Evolutionary conservation across 2,113 vertebrate species (phyloP).

Genomic region (Cryptotis parvus): DNA sequence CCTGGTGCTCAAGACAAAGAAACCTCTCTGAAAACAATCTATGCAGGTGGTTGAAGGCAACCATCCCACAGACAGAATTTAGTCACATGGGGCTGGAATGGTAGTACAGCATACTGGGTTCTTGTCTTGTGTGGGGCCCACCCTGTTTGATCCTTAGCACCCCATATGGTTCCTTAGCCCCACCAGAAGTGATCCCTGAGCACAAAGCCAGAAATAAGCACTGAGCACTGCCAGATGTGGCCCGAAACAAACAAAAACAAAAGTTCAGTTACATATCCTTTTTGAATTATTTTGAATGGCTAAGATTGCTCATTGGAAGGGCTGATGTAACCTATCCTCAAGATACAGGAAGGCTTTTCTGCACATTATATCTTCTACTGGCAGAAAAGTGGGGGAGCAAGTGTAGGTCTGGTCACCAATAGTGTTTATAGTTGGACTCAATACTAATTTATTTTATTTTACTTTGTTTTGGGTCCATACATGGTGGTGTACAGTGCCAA

Average conservation of each 20-base stretch:
- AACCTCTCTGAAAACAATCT: neutral
- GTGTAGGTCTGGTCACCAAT: neutral
- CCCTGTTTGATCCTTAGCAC: no score
- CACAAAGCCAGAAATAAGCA: no score
- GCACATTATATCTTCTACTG: conserved; percentile 2
- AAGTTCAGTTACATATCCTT: conserved; percentile 37
- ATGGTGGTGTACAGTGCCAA: no score
- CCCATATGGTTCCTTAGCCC: no score
- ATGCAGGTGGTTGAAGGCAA: neutral
- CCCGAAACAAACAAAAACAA: no score
- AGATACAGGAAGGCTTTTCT: neutral
- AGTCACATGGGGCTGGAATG: neutral
- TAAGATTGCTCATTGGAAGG: neutral
- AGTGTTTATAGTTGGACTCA: no score
- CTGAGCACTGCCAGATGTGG: no score
- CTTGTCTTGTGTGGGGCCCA: no score
- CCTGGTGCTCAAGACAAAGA: neutral
- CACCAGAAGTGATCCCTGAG: no score
- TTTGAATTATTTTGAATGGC: conserved; percentile 43
- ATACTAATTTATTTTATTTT: no score
- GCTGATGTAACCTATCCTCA: neutral
- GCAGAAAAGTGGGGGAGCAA: neutral
- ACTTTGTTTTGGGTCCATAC: no score
- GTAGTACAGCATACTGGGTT: no score
- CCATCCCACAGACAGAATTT: conserved; percentile 13